phyloP scores from a whole-genome alignment of 2,888 invertebrate genomes.

The Pyralis farinalis region DNA sequence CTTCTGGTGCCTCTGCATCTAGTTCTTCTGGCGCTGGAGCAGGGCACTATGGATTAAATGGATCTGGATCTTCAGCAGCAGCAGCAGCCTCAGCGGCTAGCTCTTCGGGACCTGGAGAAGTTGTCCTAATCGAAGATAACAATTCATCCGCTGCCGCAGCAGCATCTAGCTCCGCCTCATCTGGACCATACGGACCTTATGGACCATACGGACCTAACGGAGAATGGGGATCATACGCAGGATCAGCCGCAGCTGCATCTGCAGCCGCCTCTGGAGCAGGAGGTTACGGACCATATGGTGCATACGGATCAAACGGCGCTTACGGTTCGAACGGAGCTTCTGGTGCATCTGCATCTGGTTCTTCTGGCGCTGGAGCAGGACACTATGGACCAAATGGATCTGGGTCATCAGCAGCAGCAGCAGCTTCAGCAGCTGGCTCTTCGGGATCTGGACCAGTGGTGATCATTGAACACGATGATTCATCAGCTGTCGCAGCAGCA shows the following conservation, averaged over 20 bases:
- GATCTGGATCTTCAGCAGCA: too few relatives aligned
- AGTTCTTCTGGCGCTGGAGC: too few relatives aligned
- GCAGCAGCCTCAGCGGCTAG: too few relatives aligned
- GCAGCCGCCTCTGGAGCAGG: too few relatives aligned
- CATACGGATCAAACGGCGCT: conserved; percentile 10
- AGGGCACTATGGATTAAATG: too few relatives aligned
- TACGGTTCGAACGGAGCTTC: conserved; percentile 9
- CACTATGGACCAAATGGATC: conserved; percentile 1
- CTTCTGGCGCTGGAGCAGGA: not conserved
- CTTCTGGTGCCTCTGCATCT: too few relatives aligned
- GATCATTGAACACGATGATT: not conserved
- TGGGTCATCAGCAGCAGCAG: not conserved
- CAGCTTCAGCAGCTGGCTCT: too few relatives aligned
- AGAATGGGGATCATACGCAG: not conserved
- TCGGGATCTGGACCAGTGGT: conserved; percentile 1
- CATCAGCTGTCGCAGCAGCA: conserved; percentile 7
- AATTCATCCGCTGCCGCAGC: conserved; percentile 7
- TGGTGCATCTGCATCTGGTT: not conserved
- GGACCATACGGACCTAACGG: conserved; percentile 1
- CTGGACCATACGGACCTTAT: conserved; percentile 10
- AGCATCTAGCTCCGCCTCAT: conserved; percentile 3
- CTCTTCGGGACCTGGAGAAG: too few relatives aligned
- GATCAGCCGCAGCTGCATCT: conserved; percentile 1
- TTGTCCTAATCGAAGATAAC: too few relatives aligned
- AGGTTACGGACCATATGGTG: not conserved